Conservation (phyloP, 2,888 invertebrate species). For the Drosophila neotestacea region DNA sequence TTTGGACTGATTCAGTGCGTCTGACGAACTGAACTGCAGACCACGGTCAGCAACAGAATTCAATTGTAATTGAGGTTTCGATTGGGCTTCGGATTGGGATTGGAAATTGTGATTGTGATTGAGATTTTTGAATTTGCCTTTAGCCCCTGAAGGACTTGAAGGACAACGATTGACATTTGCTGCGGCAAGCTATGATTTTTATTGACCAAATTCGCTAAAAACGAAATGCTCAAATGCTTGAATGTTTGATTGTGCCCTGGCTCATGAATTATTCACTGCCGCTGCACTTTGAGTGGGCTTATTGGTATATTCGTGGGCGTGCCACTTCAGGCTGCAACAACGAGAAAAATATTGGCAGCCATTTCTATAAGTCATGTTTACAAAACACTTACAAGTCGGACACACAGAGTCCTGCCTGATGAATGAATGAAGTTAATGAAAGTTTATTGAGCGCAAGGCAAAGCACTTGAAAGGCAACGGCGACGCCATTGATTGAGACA, state of each 20-base stretch:
- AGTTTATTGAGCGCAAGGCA: conserved; percentile 70
- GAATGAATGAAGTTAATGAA: conserved; percentile 71
- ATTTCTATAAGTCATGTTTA: conserved; percentile 71
- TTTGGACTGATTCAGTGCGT: conserved; percentile 62
- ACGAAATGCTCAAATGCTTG: conserved; percentile 2
- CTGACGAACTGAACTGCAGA: conserved; percentile 1
- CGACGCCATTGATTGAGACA: conserved; percentile 27
- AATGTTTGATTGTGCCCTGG: conserved; percentile 17
- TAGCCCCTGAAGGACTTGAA: conserved; percentile 22
- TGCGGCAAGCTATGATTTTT: conserved; percentile 13
- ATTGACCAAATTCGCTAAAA: conserved; percentile 30
- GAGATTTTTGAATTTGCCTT: conserved; percentile 62
- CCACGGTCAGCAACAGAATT: conserved; percentile 50
- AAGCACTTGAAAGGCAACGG: conserved; percentile 41
- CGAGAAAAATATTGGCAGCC: conserved; percentile 58
- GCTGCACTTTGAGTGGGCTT: conserved; percentile 20
- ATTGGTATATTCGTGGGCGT: conserved; percentile 28
- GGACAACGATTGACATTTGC: conserved; percentile 38
- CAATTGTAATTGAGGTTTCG: conserved; percentile 75
- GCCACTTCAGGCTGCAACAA: conserved; percentile 33
- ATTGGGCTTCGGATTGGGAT: not conserved
- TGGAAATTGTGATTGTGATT: conserved; percentile 13
- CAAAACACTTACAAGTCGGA: conserved; percentile 71
- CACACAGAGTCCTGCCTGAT: conserved; percentile 29
- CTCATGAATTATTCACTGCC: conserved; percentile 58